Base-by-base conservation (phyloP, 2,797 vertebrate species). In the Rhinogobio ventralis region DNA sequence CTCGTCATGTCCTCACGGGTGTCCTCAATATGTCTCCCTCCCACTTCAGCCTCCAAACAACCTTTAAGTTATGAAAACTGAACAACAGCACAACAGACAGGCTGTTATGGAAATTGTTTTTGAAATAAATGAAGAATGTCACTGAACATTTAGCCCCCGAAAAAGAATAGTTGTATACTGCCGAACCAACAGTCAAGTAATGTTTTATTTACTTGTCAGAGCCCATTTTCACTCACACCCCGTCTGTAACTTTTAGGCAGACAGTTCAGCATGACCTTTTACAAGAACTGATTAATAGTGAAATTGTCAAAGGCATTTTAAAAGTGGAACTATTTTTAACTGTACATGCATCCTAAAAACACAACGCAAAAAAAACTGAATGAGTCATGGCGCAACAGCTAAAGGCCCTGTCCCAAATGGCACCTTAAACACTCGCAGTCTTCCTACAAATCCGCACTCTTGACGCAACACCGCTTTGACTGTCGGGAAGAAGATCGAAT, bases 1-100 rank as follows among this genome's bases (percentile, higher is more conserved):
- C 73, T 64, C 46, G 46, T 77, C 81, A 30, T 64, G 46, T 79
- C 72, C 72, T 81, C 73, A 49, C 51, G 57, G 46, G 60, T 79
- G 79, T 71, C 83, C 88, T 86, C 78, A 83, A 89, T 81, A 85
- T 51, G 83, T 81, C 83, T 60, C 55, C 23, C 13, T 55, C 79
- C 57, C 72, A 51, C 85, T 76, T 67, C 71, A 17, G 86, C 64
- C 57, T 71, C 42, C 66, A 62, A 85, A 55, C 28, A 81, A 53
- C 66, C 78, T 77, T 76, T 68, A 79, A 60, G 46, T 69, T 74
- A 77, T n/a, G 64, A 67, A 79, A 67, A 60, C 2, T 19, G 51
- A 55, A n/a, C 33, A 55, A 15, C 30, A 15, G 7, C 30, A 33
- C 72, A 33, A 53, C 72, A 36, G 49, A 74, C 72, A 74, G 25